Evolutionary conservation across 1,140 invertebrate species (phyloP), one percentile per base, ranked within the genome.

Genomic region (Monochamus saltuarius): DNA sequence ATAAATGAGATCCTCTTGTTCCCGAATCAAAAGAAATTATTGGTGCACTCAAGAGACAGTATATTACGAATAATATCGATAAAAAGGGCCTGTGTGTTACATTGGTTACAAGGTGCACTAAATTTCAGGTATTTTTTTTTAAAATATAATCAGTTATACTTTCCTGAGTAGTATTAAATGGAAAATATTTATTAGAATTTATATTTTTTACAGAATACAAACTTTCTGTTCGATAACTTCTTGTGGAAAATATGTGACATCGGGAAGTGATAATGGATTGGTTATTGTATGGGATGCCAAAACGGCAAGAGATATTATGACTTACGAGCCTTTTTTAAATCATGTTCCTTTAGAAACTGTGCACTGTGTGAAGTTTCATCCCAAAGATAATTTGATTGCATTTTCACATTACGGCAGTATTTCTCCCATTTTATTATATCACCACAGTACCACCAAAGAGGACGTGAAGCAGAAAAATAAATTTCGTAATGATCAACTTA

Each of bases 1-100:
- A 74, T 75, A 19, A 75, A 74, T 59, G 67, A 74, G 59, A 67
- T 75, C 19, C n/a, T 67, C 36, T 54, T 75, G 13, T 68, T 72
- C 61, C 61, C 62, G 38, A 67, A 68, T 43, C 67, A 62, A 40
- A 66, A 61, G 38, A 60, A 57, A 63, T 51, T 75, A 34, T 45
- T 74, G 22, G 62, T 74, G 34, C 67, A 73, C 42, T 65, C 73
- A n/a, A 66, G 73, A 52, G 69, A 75, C 64, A 66, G 60, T 42
- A 47, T 53, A 14, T 59, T 73, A 13, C 65, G 73, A 55, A 56
- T 69, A 40, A 43, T 75, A 29, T 67, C 73, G 55, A 17, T 72
- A 36, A 61, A 65, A 58, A 67, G 46, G 52, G 36, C 34, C 17
- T 65, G 62, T 43, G 55, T 69, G 7, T 14, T 71, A 13, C 55